phyloP scores from a whole-genome alignment of 1,140 invertebrate genomes.

The Drosophila pachea region DNA sequence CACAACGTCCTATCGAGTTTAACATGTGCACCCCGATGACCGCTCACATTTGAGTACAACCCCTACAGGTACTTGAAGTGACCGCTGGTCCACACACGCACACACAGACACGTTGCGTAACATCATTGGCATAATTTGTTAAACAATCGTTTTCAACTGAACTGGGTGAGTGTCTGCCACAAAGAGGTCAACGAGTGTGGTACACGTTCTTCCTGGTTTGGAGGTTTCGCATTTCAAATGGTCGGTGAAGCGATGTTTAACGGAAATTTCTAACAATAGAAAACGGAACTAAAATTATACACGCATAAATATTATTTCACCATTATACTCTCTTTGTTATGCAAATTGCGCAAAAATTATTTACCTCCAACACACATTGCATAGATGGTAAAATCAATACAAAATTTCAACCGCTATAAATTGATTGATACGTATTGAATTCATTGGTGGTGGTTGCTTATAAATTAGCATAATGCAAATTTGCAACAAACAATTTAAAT shows the following conservation, averaged over 20 bases:
- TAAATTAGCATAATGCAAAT: no score
- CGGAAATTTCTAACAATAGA: constrained; percentile 40
- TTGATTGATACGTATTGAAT: no score
- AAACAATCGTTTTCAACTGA: background rate
- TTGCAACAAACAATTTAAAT: no score
- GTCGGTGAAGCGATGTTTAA: constrained; percentile 30
- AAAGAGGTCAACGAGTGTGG: constrained; percentile 48
- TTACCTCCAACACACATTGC: no score
- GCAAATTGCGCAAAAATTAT: no score
- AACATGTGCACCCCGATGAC: constrained; percentile 12
- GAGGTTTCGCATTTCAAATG: constrained; percentile 32
- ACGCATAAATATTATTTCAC: no score
- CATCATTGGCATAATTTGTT: constrained; percentile 49
- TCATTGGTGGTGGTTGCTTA: no score
- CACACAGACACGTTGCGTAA: constrained; percentile 2
- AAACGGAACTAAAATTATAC: constrained; percentile 12
- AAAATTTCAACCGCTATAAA: no score
- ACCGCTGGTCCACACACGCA: constrained; percentile 46
- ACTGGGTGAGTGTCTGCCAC: no score
- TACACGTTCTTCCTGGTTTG: constrained; percentile 42
- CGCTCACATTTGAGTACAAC: constrained; percentile 42
- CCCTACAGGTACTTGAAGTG: constrained; percentile 53
- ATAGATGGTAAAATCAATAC: no score
- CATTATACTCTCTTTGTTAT: no score
- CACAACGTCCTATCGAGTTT: no score